These are phyloP conservation scores for Porites australiensis DNA, from an alignment of 64 coral and sea anemone genomes.

Conservation along the genomic window DNA sequence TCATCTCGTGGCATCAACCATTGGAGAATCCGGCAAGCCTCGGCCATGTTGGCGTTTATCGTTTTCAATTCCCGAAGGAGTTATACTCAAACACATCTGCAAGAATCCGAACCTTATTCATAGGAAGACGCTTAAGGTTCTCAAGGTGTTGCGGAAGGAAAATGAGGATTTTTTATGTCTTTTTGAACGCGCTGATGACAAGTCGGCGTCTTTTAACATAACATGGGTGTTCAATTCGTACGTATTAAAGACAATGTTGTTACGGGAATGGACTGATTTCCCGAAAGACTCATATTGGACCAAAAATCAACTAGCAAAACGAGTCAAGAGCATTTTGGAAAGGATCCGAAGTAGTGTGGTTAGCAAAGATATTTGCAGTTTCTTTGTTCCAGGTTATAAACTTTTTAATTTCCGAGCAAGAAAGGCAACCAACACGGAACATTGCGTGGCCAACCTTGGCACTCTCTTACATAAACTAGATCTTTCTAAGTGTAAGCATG, in stretches of 20 bases:
- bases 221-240: conserved; percentile 69
- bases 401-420: conserved; percentile 75
- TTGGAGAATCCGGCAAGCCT: conserved; percentile 63
- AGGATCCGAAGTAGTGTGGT: conserved; percentile 52
- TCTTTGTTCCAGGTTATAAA: conserved; percentile 74
- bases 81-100: conserved; percentile 42
- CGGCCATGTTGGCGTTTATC: conserved; percentile 73
- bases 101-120: conserved; percentile 18
- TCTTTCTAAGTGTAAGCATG: too few relatives aligned
- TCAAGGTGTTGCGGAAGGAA: conserved; percentile 72
- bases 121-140: conserved; percentile 33
- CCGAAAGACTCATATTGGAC: conserved; percentile 43
- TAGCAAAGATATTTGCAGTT: conserved; percentile 60
- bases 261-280: conserved; percentile 71
- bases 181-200: not conserved
- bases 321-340: conserved; percentile 45
- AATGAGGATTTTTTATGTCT: conserved; percentile 40
- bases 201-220: not conserved
- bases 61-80: conserved; percentile 70
- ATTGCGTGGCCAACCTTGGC: not conserved
- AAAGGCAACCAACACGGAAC: not conserved
- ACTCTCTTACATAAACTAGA: not conserved
- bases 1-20: conserved; percentile 75
- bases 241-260: conserved; percentile 72
- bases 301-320: conserved; percentile 25